phyloP scores from a whole-genome alignment of 2,113 vertebrate genomes.

The Pedetes capensis region DNA sequence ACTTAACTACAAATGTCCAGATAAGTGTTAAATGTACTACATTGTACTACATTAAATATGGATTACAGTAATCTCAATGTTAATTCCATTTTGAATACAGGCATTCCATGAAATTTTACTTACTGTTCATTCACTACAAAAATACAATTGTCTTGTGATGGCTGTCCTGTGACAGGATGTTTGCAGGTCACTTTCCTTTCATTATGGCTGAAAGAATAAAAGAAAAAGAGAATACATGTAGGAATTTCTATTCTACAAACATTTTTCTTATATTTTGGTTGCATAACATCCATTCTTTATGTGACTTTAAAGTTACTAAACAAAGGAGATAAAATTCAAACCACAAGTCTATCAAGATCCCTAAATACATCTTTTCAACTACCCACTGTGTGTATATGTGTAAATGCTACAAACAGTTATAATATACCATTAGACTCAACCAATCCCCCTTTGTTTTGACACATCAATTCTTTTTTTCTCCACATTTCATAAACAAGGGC shows the following conservation, averaged over 20 bases:
- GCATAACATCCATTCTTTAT: background rate
- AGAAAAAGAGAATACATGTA: constrained; percentile 24
- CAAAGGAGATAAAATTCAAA: background rate
- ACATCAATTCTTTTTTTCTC: background rate
- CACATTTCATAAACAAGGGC: background rate
- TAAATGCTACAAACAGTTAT: background rate
- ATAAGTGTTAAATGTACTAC: background rate
- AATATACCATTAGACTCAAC: background rate
- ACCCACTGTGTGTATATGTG: no score
- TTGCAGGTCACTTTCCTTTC: constrained; percentile 99
- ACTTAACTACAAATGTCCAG: background rate
- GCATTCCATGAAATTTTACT: constrained; percentile 79
- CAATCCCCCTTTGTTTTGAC: background rate
- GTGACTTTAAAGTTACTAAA: background rate
- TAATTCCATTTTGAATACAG: background rate
- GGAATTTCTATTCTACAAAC: background rate
- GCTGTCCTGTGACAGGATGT: constrained; percentile 93
- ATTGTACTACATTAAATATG: background rate
- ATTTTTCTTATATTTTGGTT: background rate
- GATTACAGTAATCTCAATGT: background rate
- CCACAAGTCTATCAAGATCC: background rate
- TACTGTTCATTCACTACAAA: constrained; percentile 99
- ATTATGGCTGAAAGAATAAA: constrained; percentile 90
- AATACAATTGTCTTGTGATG: constrained; percentile 99
- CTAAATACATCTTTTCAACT: background rate